phyloP scores from a whole-genome alignment of 2,797 vertebrate genomes.

The Odontamblyopus lacepedii region DNA sequence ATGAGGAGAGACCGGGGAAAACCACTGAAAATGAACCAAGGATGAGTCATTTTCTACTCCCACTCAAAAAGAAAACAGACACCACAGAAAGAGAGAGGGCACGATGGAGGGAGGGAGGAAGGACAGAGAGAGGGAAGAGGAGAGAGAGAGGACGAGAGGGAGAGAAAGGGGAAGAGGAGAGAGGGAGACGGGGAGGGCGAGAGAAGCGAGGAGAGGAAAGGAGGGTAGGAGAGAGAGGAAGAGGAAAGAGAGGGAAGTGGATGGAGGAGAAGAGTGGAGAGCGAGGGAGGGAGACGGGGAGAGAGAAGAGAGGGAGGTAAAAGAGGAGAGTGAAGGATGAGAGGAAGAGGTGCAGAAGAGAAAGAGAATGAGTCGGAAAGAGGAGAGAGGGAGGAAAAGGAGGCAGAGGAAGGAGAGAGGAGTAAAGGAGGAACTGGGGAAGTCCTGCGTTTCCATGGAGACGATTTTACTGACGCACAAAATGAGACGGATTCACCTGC shows the following conservation, averaged over 20 bases:
- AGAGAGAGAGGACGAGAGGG: background rate
- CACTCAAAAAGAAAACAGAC: background rate
- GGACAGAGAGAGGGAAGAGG: background rate
- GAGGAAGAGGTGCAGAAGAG: background rate
- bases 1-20: background rate
- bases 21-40: background rate
- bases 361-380: background rate
- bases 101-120: background rate
- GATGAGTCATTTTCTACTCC: background rate
- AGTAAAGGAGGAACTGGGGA: conserved; percentile 38
- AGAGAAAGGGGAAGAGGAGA: background rate
- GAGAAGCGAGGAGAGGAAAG: too few species aligned
- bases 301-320: background rate
- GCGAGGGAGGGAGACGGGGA: background rate
- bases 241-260: background rate
- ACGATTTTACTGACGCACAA: conserved; percentile 66
- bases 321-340: background rate
- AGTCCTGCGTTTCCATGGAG: conserved; percentile 69
- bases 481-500: conserved; percentile 41
- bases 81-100: background rate
- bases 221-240: background rate
- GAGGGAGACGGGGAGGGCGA: background rate
- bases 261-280: background rate
- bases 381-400: background rate
- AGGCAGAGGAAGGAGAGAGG: background rate